Evolutionary conservation across 1,140 invertebrate species (phyloP).

Genomic region (Rhagoletis pomonella): DNA sequence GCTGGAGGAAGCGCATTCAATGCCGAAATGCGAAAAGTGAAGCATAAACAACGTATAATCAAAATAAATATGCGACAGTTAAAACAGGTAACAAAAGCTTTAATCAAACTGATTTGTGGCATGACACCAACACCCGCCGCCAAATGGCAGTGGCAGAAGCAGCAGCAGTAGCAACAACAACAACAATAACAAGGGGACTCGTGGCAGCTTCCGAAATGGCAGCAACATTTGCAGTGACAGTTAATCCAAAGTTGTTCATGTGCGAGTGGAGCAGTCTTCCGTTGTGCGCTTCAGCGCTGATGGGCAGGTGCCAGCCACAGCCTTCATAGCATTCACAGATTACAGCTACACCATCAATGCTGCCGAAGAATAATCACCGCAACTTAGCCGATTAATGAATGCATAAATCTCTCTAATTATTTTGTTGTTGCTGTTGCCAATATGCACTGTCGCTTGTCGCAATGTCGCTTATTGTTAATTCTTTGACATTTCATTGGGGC

Average conservation of each 20-base stretch:
- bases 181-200: background rate
- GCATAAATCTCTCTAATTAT: conserved; percentile 59
- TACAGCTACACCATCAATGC: background rate
- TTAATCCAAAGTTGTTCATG: conserved; percentile 1
- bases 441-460: background rate
- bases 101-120: conserved; percentile 55
- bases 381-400: conserved; percentile 59
- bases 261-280: background rate
- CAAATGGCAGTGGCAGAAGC: background rate
- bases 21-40: background rate
- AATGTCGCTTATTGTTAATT: conserved; percentile 8
- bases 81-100: conserved; percentile 58
- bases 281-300: no score
- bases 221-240: conserved; percentile 31
- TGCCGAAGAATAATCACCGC: conserved; percentile 53
- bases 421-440: conserved; percentile 13
- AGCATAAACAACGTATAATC: conserved; percentile 42
- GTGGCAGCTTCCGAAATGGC: background rate
- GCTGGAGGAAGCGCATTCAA: no score
- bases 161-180: no score
- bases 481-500: background rate
- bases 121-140: conserved; percentile 39
- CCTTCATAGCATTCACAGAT: background rate
- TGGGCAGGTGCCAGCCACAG: background rate
- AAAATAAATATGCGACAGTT: conserved; percentile 58